A percentile compares a stretch with the other conserved stretches of the same genome.
Evolutionary conservation across 2,888 invertebrate genomes (phyloP).

Genomic region (Stenodera caucasica): DNA sequence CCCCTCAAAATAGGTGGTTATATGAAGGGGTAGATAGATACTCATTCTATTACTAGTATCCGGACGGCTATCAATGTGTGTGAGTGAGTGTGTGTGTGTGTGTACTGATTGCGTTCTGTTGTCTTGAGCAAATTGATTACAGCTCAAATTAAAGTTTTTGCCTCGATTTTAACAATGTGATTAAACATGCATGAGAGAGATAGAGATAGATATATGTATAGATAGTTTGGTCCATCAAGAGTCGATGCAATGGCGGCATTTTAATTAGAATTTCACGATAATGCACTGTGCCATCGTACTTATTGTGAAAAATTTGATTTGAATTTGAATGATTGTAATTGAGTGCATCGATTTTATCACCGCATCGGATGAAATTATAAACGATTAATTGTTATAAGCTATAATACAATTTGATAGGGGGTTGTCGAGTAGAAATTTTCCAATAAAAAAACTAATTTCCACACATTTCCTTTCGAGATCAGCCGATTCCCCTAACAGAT

Average conservation of each 20-base stretch:
- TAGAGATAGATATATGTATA: neutral
- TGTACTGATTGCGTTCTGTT: slow-evolving; percentile 51
- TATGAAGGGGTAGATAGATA: neutral
- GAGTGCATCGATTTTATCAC: neutral
- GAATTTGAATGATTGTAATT: neutral
- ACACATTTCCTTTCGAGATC: too few species aligned
- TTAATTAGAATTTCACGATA: slow-evolving; percentile 48
- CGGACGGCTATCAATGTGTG: slow-evolving; percentile 26
- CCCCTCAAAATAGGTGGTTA: slow-evolving; percentile 11
- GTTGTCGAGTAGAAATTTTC: too few species aligned
- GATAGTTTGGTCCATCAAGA: slow-evolving; percentile 34
- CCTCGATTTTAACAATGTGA: slow-evolving; percentile 39
- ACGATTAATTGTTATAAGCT: neutral
- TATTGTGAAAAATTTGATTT: neutral
- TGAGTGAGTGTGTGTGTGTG: too few species aligned
- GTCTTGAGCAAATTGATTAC: slow-evolving; percentile 56
- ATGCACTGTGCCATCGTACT: slow-evolving; percentile 7
- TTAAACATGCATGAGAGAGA: slow-evolving; percentile 51
- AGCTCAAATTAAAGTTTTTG: slow-evolving; percentile 55
- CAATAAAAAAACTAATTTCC: too few species aligned
- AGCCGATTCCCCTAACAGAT: too few species aligned
- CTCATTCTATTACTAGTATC: neutral
- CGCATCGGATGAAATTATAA: neutral
- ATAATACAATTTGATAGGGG: too few species aligned
- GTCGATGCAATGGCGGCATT: slow-evolving; percentile 44